Evolutionary conservation across 2,797 vertebrate species (phyloP).

Genomic region (Hydrolagus colliei): DNA sequence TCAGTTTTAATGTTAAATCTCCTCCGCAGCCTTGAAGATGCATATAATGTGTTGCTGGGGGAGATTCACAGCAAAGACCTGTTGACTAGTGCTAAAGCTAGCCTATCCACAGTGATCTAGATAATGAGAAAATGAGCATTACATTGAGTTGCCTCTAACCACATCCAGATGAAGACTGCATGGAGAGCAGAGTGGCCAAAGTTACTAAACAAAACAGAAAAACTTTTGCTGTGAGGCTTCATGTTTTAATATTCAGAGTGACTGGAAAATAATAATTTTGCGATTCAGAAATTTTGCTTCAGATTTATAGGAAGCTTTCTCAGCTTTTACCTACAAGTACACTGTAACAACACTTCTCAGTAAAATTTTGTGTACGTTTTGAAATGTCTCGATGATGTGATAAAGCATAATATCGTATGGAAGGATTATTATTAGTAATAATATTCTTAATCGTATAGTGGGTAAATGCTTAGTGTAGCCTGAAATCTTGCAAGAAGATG

Average conservation of each 20-base stretch:
- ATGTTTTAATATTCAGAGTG: not conserved
- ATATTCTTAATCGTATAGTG: too few relatives aligned
- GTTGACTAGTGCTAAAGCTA: slow-evolving; percentile 3
- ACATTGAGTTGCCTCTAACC: not conserved
- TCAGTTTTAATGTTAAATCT: not conserved
- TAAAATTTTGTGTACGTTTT: too few relatives aligned
- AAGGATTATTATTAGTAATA: too few relatives aligned
- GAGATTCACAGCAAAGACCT: not conserved
- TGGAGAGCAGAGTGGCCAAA: not conserved
- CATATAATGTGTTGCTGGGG: not conserved
- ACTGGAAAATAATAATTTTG: not conserved
- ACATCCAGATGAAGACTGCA: not conserved
- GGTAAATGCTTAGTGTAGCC: too few relatives aligned
- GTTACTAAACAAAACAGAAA: not conserved
- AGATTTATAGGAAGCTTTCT: not conserved
- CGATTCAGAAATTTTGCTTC: not conserved
- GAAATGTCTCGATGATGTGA: too few relatives aligned
- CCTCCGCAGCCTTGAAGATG: not conserved
- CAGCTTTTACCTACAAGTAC: not conserved
- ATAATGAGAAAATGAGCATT: not conserved
- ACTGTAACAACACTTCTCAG: too few relatives aligned
- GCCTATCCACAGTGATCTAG: not conserved
- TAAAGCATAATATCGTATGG: too few relatives aligned
- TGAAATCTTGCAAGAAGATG: too few relatives aligned
- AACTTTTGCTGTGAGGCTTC: not conserved